Evolutionary conservation across 2,797 vertebrate genomes (phyloP), one percentile per base, ranked within the genome.

Genomic region (Silurus lanzhouensis): DNA sequence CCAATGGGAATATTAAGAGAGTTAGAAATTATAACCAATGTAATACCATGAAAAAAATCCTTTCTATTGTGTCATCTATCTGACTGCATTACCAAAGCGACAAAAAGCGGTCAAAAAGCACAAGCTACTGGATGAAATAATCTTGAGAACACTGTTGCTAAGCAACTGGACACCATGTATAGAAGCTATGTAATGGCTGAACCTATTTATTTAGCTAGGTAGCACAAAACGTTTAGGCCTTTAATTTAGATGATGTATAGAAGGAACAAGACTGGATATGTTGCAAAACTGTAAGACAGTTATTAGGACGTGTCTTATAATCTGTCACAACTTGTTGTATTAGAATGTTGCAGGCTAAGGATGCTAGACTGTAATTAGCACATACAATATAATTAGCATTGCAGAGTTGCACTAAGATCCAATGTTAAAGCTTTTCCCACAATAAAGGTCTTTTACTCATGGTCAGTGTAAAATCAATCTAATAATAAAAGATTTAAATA

Each of bases 81-180:
- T 55, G 48, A 57, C 80, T 68, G 80, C 55, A 9, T 70, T 15
- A 31, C 19, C 46, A 71, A 44, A 38, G 20, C 6, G 52, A 52
- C 14, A 66, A 67, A 81, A 81, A 67, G 17, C 1, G 5, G 63
- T 31, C 17, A 17, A 9, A 31, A 55, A 67, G 63, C 20, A 70
- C 19, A n/a, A 57, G 31, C 81, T 25, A 60, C 38, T 38, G 38
- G 0, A 38, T 55, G 38, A 82, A 71, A 71, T 10, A 17, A 31
- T 31, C 55, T 71, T 70, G 55, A 82, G 48, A 44, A 14, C 55
- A 19, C 55, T 71, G 67, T 60, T 71, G 67, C 81, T 82, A 82
- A 71, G 81, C 67, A 70, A 82, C 81, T 14, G 64, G 25, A 71
- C 55, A 82, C 25, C 66, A 60, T 58, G 31, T 71, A 60, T 82